Evolutionary conservation across 1,140 invertebrate species (phyloP), one percentile per base, ranked within the genome.

Genomic region (Philaenus spumarius): DNA sequence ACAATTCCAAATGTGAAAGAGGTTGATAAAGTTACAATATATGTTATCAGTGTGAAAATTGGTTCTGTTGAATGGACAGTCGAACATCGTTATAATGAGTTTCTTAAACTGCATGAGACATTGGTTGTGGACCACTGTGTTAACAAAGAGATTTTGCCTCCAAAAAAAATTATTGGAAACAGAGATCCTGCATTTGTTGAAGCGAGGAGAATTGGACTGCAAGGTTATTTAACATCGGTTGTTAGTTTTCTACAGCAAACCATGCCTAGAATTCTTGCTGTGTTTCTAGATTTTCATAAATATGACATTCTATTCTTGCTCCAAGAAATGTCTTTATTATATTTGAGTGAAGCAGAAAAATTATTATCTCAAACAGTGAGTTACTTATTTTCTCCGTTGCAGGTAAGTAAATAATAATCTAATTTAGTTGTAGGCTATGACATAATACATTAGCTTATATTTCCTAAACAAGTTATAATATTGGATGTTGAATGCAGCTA

Each of bases 101-200:
- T 97, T 73, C 82, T 83, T 52, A 87, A 90, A 40, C 77, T 97
- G 4, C 89, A 97, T 69, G 87, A 92, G 14, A 85, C 84, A 67
- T 78, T 96, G 6, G 82, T 90, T 0, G 64, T 73, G 19, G 86
- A 90, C 62, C 83, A 89, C 69, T 83, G 88, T 15, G 83, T 93
- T 1, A 80, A 82, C 19, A 91, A 89, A 70, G 90, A 90, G 64
- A 77, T 93, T 54, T 70, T 97, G 12, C 94, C 94, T 15, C 90
- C 91, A 3, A 97, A 97, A 71, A 95, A 95, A 74, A 77, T 95
- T 14, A 83, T 90, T 66, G 85, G 87, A 0, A 89, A 87, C 64
- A 82, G 82, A 63, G 82, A 82, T 64, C 89, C 90, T 12, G 76
- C 81, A 15, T 96, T 97, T 69, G 79, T 97, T 19, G 90, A 93